Evolutionary conservation across 2,797 vertebrate species (phyloP), one percentile per base, ranked within the genome.

Genomic region (Tokudaia tokunoshimensis): DNA sequence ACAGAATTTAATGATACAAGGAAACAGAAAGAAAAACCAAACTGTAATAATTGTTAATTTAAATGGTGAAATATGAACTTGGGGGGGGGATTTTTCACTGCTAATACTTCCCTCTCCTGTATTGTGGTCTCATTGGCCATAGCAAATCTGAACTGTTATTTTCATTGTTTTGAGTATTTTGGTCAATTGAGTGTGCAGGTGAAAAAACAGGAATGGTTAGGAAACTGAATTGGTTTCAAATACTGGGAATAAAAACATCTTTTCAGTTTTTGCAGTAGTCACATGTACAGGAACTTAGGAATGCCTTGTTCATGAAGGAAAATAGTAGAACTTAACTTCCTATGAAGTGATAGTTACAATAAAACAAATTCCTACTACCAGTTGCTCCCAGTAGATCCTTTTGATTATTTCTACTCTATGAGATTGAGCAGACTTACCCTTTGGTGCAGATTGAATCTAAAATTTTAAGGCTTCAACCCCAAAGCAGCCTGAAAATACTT

Each of bases 201-300:
- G 57, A 95, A 92, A 67, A 91, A 92, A 67, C 7, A 41, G 55
- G 86, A 57, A 74, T 6, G 76, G 6, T 81, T 22, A 89, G 44
- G 75, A 93, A 76, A 70, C 10, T 24, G 61, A 67, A 91, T 34
- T 14, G 63, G 20, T 86, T 96, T 84, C 57, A 52, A 84, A n/a
- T 20, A 70, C 31, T 87, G 57, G 55, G 89, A 85, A 78, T 82
- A 26, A 50, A 22, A 67, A 37, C 10, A 92, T 0, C 19, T 11
- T 80, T 81, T 17, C 61, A 55, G 37, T 72, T 57, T 89, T 50
- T 80, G 37, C 15, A 72, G 9, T 20, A 29, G 2, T 86, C 72
- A 65, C 52, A 61, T 37, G 24, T 52, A 90, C 86, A 74, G 12
- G 15, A 81, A 74, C 78, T 86, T 47, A 83, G 24, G 59, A n/a